Conservation (phyloP, 1,140 invertebrate genomes). For the Metaphire vulgaris region DNA sequence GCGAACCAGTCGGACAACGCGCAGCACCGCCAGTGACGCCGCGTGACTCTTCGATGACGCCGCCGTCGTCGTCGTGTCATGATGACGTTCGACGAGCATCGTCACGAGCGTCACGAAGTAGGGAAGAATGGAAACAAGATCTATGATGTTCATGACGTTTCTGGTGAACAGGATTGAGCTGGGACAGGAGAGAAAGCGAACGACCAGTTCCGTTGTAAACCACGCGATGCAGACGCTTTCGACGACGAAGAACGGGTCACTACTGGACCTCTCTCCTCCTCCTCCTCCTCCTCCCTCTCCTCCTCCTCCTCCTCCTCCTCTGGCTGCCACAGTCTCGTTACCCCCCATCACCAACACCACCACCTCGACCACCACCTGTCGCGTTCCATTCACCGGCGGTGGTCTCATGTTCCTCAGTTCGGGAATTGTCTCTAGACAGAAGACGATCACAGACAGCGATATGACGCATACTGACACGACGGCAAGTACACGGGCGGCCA, state of each 20-base stretch:
- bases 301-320: conserved; percentile 45
- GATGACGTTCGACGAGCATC: conserved; percentile 30
- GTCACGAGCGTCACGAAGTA: conserved; percentile 95
- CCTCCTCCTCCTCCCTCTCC: conserved; percentile 38
- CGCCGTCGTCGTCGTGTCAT: conserved; percentile 47
- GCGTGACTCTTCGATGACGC: conserved; percentile 38
- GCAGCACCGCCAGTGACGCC: conserved; percentile 49
- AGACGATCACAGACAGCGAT: conserved; percentile 93
- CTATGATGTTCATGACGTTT: conserved; percentile 97
- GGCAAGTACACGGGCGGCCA: conserved; percentile 93
- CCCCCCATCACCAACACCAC: background rate
- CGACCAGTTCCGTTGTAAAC: conserved; percentile 46
- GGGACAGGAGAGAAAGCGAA: conserved; percentile 44
- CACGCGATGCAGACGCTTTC: conserved; percentile 40
- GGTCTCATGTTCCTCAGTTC: conserved; percentile 3
- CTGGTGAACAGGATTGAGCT: conserved; percentile 49
- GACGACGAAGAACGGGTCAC: conserved; percentile 13
- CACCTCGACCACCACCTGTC: background rate
- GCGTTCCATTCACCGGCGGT: no score
- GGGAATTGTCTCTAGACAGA: conserved; percentile 98
- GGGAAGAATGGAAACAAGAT: conserved; percentile 94
- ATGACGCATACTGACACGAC: conserved; percentile 99
- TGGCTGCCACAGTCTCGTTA: conserved; percentile 3
- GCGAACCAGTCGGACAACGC: conserved; percentile 52
- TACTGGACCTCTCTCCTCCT: conserved; percentile 24